Base-by-base conservation (phyloP, 2,797 vertebrate species). In the Enteromius paludinosus region DNA sequence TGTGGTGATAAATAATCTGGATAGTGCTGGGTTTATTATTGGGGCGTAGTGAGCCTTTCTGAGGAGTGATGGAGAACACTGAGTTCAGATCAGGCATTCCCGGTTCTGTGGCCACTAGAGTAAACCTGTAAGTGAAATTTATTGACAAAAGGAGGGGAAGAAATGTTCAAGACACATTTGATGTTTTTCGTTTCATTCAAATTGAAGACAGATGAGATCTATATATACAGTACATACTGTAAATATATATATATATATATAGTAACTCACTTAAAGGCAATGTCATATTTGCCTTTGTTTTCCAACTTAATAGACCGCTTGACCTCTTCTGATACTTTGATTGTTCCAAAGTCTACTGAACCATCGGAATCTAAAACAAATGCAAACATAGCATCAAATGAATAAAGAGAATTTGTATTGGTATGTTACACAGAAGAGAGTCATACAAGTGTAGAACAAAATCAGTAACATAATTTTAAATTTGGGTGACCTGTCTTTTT, bases 231-330 rank as follows among this genome's bases (percentile, higher is more conserved):
- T 41, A 43, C 41, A 43, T 43, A 12, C 10, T 43, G 14, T 65
- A 35, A 45, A 25, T 56, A 18, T 23, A 28, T 65, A 35, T 54
- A 62, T 20, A 38, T 15, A 8, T 54, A 8, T 71, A n/a, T 81
- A 25, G 25, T 30, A 61, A 78, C 75, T 78, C 89, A 99, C 98
- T 92, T 96, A 94, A 93, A 98, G 0, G 87, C 86, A 61, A 97
- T 93, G 86, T 97, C 93, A 0, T 97, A 96, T 92, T 96, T 95
- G 64, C 97, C 97, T 86, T 94, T 96, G 90, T 98, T 99, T 91
- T 95, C 97, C 86, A 99, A 65, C 43, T 82, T 94, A 68, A 98
- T 88, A 5, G 89, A 87, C 70, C 93, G 90, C 83, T 94, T 96
- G 0, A 69, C 82, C 28, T 95, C 95, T 3, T 96, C 95, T 87